A percentile compares a stretch with the other conserved stretches of the same genome.
phyloP scores from a whole-genome alignment of 2,888 invertebrate species.

The Gandaritis pyraliata region DNA sequence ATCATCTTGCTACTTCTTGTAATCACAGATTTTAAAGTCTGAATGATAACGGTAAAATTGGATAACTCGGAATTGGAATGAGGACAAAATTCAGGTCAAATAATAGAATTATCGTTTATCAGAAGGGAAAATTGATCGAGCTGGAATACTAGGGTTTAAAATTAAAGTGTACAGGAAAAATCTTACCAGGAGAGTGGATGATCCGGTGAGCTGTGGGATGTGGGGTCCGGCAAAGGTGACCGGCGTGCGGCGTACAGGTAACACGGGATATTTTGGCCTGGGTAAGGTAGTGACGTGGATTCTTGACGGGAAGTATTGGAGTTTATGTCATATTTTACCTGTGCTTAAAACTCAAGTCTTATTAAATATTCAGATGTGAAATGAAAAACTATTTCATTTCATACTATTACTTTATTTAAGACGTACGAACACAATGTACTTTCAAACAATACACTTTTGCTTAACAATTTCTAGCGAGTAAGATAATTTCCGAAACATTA shows the following conservation, averaged over 20 bases:
- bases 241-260: constrained; percentile 74
- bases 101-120: constrained; percentile 35
- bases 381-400: constrained; percentile 58
- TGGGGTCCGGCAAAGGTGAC: constrained; percentile 70
- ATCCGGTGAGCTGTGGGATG: constrained; percentile 82
- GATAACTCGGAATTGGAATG: constrained; percentile 58
- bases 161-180: constrained; percentile 75
- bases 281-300: constrained; percentile 81
- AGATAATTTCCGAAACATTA: constrained; percentile 77
- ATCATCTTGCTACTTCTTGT: neutral
- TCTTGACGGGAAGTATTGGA: constrained; percentile 73
- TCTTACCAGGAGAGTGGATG: constrained; percentile 83
- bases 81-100: constrained; percentile 46
- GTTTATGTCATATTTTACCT: constrained; percentile 58
- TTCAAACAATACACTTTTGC: constrained; percentile 77
- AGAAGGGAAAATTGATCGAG: constrained; percentile 22
- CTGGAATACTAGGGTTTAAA: constrained; percentile 69
- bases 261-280: constrained; percentile 78
- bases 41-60: constrained; percentile 35
- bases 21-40: constrained; percentile 6
- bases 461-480: constrained; percentile 80
- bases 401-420: constrained; percentile 74
- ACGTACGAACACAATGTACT: constrained; percentile 57
- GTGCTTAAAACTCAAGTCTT: constrained; percentile 52
- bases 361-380: constrained; percentile 35